Conservation (phyloP, 2,113 vertebrate species). For the Cyprinus carpio region DNA sequence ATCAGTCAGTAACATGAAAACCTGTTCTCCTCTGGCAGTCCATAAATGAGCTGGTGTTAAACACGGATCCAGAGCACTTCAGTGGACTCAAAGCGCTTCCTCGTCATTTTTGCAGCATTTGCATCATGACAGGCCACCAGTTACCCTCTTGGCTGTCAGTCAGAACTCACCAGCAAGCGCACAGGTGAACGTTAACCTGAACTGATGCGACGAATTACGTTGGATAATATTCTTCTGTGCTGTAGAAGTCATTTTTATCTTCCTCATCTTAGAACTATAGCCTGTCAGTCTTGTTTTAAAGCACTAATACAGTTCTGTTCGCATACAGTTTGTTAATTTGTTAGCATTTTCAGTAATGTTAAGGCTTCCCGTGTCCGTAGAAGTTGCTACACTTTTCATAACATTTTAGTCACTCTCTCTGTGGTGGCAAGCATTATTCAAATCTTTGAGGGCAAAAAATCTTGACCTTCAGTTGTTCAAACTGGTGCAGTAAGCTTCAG, state of each 20-base stretch:
- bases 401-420: background rate
- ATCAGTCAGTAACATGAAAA: background rate
- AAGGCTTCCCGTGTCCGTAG: background rate
- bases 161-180: slow-evolving; percentile 75
- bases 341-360: background rate
- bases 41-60: slow-evolving; percentile 74
- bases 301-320: background rate
- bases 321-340: background rate
- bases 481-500: too few relatives aligned
- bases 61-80: slow-evolving; percentile 66
- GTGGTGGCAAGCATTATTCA: too few relatives aligned
- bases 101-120: slow-evolving; percentile 77
- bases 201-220: background rate
- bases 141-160: slow-evolving; percentile 76
- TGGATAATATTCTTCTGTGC: background rate
- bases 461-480: background rate
- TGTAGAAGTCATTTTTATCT: background rate
- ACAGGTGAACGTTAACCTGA: slow-evolving; percentile 60
- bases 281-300: background rate
- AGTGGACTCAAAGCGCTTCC: slow-evolving; percentile 72
- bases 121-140: slow-evolving; percentile 73
- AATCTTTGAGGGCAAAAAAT: background rate
- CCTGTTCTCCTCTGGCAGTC: slow-evolving; percentile 63
- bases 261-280: background rate
- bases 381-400: background rate